phyloP scores from a whole-genome alignment of 2,797 vertebrate species.

The Enteromius argenteus region DNA sequence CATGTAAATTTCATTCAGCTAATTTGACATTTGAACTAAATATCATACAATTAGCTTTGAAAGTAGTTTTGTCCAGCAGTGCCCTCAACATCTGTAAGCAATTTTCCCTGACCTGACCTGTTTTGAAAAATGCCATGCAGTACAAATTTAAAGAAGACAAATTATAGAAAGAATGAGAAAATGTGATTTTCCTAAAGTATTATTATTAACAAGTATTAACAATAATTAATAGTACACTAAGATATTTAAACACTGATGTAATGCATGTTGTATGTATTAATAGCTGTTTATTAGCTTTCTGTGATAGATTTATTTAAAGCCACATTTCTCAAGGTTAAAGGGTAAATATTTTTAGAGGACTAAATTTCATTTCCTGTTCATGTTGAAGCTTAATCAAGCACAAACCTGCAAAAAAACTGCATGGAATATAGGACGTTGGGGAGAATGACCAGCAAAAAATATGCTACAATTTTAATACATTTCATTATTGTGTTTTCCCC shows the following conservation, averaged over 20 bases:
- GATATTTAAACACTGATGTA: constrained; percentile 45
- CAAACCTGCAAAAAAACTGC: constrained; percentile 10
- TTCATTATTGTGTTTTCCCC: not conserved
- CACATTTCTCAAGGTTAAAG: constrained; percentile 65
- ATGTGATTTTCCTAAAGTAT: not conserved
- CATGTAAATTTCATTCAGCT: not conserved
- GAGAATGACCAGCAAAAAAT: not conserved
- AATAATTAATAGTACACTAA: constrained; percentile 8
- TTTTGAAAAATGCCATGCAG: constrained; percentile 16
- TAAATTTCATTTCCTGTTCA: constrained; percentile 66
- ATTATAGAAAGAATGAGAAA: not conserved
- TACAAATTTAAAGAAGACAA: constrained; percentile 9
- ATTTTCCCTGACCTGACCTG: constrained; percentile 17
- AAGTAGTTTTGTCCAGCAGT: constrained; percentile 5
- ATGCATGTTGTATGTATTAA: constrained; percentile 58
- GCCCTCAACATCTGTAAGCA: constrained; percentile 29
- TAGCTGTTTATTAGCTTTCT: constrained; percentile 67
- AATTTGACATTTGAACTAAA: not conserved
- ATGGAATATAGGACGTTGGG: constrained; percentile 3
- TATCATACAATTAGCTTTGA: constrained; percentile 4
- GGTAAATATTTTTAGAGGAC: constrained; percentile 62
- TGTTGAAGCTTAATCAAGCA: constrained; percentile 62
- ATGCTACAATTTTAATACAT: not conserved
- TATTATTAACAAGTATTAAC: not conserved
- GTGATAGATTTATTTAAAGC: constrained; percentile 71